These are phyloP conservation scores for Semotilus atromaculatus DNA, from an alignment of 2,797 vertebrate species.

Conservation along the genomic window DNA sequence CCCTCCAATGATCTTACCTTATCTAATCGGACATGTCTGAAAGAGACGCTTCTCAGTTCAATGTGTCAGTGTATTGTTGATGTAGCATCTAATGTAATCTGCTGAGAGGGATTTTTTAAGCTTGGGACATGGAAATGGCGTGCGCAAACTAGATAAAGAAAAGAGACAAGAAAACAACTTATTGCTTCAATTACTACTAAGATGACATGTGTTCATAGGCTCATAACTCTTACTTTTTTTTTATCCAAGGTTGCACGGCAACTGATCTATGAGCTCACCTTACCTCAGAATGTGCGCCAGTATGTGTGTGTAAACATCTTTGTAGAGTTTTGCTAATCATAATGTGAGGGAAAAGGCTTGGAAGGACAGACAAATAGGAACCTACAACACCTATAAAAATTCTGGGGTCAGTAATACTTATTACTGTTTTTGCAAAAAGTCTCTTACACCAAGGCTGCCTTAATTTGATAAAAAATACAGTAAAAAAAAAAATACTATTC, in stretches of 20 bases:
- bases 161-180: not conserved
- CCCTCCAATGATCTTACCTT: not conserved
- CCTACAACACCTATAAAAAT: not conserved
- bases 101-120: constrained; percentile 2
- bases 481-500: too few relatives aligned
- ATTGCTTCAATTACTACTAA: constrained; percentile 13
- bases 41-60: constrained; percentile 1
- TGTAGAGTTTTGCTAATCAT: not conserved
- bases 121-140: not conserved
- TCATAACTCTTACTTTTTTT: not conserved
- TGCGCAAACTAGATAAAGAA: not conserved
- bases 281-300: not conserved
- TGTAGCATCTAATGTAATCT: not conserved
- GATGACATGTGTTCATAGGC: not conserved
- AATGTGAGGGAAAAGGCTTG: not conserved
- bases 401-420: not conserved
- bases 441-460: not conserved
- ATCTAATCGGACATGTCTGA: not conserved
- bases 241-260: not conserved
- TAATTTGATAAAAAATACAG: not conserved
- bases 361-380: not conserved
- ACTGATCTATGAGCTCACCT: constrained; percentile 1
- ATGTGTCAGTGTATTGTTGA: not conserved
- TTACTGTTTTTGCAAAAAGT: not conserved
- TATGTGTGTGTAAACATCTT: not conserved